Conservation (phyloP, 2,888 invertebrate species). For the Lasius fuliginosus region DNA sequence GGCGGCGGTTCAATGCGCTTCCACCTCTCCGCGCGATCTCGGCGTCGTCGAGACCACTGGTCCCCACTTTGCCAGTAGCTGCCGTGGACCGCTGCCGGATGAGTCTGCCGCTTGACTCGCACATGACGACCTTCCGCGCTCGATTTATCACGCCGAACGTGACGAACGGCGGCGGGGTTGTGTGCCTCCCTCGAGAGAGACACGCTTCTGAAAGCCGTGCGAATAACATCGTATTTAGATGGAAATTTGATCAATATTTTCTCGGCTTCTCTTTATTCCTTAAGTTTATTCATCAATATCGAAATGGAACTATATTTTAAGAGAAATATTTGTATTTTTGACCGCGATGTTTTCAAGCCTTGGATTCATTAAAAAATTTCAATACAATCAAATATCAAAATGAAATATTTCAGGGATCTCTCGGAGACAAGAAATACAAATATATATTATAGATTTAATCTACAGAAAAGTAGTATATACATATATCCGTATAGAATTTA, state of each 20-base stretch:
- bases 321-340: neutral
- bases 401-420: neutral
- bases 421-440: neutral
- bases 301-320: neutral
- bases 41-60: conserved; percentile 18
- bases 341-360: neutral
- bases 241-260: neutral
- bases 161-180: conserved; percentile 60
- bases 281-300: neutral
- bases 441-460: neutral
- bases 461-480: neutral
- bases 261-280: neutral
- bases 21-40: conserved; percentile 49
- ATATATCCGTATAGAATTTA: neutral
- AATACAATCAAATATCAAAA: neutral
- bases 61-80: conserved; percentile 46
- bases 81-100: conserved; percentile 65
- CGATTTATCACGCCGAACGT: conserved; percentile 76
- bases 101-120: conserved; percentile 66
- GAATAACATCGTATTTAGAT: neutral
- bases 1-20: conserved; percentile 69
- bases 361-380: neutral
- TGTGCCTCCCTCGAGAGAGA: conserved; percentile 40
- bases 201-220: neutral
- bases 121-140: conserved; percentile 75